Percentiles rank a stretch among this genome's conserved stretches.
These are phyloP conservation scores for Cathartes aura DNA, from an alignment of 2,113 vertebrate genomes.

Conservation along the genomic window DNA sequence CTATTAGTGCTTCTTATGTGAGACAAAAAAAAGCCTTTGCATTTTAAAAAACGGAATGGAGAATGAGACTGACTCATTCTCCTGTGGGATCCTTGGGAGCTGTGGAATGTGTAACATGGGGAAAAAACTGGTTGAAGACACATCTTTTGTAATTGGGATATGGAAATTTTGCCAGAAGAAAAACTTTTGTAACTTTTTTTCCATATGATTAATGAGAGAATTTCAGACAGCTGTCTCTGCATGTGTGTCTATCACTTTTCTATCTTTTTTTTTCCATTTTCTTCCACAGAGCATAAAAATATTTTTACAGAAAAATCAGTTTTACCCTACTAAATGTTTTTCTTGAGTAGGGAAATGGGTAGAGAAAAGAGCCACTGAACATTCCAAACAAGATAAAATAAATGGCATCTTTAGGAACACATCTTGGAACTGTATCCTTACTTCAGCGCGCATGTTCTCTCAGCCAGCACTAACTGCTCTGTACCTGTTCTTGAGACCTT, in stretches of 20 bases:
- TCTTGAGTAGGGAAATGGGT: not conserved
- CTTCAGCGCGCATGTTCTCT: not conserved
- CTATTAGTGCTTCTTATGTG: not conserved
- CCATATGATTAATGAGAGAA: not conserved
- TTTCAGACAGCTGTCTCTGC: not conserved
- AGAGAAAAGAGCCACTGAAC: not conserved
- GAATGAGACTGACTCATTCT: constrained; percentile 1
- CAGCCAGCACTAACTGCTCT: not conserved
- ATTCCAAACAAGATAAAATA: not conserved
- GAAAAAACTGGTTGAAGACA: not conserved
- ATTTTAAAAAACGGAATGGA: not conserved
- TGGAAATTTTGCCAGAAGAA: not conserved
- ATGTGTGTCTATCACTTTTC: not conserved
- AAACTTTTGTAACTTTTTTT: not conserved
- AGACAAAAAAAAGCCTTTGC: not conserved
- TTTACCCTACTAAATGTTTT: not conserved
- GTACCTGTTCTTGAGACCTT: not conserved
- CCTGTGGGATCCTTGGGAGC: not conserved
- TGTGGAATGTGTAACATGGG: not conserved
- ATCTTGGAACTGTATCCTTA: not conserved
- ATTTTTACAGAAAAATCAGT: not conserved
- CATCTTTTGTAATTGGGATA: not conserved
- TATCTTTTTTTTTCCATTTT: not conserved
- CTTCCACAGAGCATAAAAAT: not conserved
- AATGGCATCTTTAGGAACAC: not conserved